phyloP scores from a whole-genome alignment of 2,797 vertebrate genomes.

The Poecilia gillii region DNA sequence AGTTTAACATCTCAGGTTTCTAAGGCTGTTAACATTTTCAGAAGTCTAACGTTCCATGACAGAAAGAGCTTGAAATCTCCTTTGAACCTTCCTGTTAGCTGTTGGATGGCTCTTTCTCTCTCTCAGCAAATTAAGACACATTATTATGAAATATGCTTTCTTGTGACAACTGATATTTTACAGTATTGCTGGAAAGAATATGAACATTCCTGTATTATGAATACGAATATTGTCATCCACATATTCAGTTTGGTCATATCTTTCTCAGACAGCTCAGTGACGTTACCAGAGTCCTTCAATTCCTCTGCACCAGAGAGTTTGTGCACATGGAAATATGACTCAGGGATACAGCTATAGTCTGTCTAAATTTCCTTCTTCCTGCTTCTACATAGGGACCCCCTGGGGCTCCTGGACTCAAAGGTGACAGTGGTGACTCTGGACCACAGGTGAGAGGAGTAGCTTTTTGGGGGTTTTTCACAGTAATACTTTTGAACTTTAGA shows the following conservation, averaged over 20 bases:
- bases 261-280: not conserved
- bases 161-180: not conserved
- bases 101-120: not conserved
- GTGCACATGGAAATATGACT: not conserved
- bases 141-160: not conserved
- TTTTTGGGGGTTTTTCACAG: not conserved
- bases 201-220: not conserved
- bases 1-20: not conserved
- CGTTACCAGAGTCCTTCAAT: not conserved
- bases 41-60: not conserved
- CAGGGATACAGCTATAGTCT: not conserved
- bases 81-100: not conserved
- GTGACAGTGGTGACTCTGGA: slow-evolving; percentile 91
- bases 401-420: slow-evolving; percentile 90
- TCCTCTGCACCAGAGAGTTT: not conserved
- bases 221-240: not conserved
- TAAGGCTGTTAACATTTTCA: not conserved
- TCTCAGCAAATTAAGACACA: not conserved
- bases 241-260: not conserved
- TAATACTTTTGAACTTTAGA: not conserved
- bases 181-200: not conserved
- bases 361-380: not conserved
- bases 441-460: slow-evolving; percentile 83
- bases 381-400: slow-evolving; percentile 83
- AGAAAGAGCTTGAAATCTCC: not conserved